Evolutionary conservation across 1,140 invertebrate genomes (phyloP), one percentile per base, ranked within the genome.

Genomic region (Drosophila parabipectinata): DNA sequence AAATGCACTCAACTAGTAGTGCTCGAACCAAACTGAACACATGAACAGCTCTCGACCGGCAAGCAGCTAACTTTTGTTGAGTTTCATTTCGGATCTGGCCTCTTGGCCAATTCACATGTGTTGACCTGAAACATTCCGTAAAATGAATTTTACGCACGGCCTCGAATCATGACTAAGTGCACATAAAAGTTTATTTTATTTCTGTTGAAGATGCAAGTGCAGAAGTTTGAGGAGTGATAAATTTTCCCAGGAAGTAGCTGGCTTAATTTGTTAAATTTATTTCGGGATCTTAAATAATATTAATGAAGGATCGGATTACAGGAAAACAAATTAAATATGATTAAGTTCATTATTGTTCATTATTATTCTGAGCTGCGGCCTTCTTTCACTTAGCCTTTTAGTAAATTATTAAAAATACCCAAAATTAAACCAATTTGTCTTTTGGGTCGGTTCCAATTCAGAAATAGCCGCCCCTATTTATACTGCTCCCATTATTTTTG

Each of bases 391-490:
- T 39, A 6, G 52, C 10, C 9, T 37, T 2, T n/a, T 61, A 39
- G 12, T 45, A 39, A 72, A 21, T 52, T 47, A 53, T 60, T 37
- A 60, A 47, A 32, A 45, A 47, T 45, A 59, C 44, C 34, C 48
- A 51, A 52, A 44, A 60, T 60, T 69, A 53, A 30, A 60, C 12
- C 24, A 34, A 39, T 18, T 32, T 67, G 8, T 32, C 34, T 52
- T 52, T 67, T 67, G 63, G 60, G 59, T 52, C 14, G 18, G 44
- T 15, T 64, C 51, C 63, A 69, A 57, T 57, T 50, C 51, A 62
- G 63, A 87, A 72, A 88, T 88, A 87, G 82, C 58, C 14, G 41
- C 44, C n/a, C 67, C 61, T 79, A 82, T 87, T 88, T 88, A 79
- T 72, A 79, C 54, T 67, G 60, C 56, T 68, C 71, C 52, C 51